These are phyloP conservation scores for Cryptoblepharus egeriae DNA, from an alignment of 2,797 vertebrate genomes.

Conservation along the genomic window DNA sequence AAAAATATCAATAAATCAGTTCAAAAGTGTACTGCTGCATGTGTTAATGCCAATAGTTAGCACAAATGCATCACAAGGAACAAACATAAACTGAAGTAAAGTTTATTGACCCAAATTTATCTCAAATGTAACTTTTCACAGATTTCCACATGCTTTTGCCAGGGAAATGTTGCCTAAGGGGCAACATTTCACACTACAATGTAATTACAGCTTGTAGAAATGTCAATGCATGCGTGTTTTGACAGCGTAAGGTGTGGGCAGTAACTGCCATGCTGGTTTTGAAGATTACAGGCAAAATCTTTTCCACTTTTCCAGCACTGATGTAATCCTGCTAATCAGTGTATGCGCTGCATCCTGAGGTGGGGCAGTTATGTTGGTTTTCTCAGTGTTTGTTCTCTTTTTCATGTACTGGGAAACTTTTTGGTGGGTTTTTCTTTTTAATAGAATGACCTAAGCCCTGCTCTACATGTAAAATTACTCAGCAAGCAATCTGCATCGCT, in stretches of 20 bases:
- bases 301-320: no score
- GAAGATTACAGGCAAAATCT: neutral
- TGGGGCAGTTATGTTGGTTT: no score
- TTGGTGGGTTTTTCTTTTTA: neutral
- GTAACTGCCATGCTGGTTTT: neutral
- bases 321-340: no score
- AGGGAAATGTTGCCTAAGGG: constrained; percentile 37
- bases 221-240: constrained; percentile 27
- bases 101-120: constrained; percentile 53
- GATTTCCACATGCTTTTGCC: constrained; percentile 31
- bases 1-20: neutral
- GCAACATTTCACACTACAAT: neutral
- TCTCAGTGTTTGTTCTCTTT: no score
- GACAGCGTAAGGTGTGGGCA: neutral
- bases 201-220: constrained; percentile 48
- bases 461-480: neutral
- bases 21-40: rapidly evolving
- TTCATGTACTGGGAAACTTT: neutral
- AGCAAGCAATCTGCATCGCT: constrained; percentile 28
- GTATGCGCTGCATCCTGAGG: no score
- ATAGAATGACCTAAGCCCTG: neutral
- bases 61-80: constrained; percentile 31
- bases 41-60: constrained; percentile 32
- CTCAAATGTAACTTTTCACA: constrained; percentile 37
- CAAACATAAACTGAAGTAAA: constrained; percentile 38